A percentile compares a stretch with the other conserved stretches of the same genome.
phyloP scores from a whole-genome alignment of 2,113 vertebrate genomes.

The Myrmecophaga tridactyla region DNA sequence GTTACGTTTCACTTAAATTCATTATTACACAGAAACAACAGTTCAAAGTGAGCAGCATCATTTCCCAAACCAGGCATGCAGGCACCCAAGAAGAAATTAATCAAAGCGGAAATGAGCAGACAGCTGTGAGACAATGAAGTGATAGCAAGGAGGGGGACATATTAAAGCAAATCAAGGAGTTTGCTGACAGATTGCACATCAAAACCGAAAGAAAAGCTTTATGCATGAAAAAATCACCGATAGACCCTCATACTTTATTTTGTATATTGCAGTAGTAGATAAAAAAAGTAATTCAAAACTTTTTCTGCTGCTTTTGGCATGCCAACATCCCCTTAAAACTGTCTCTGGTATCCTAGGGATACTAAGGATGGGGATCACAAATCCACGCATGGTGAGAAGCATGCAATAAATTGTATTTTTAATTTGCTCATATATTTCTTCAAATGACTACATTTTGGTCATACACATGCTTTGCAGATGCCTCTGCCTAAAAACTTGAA shows the following conservation, averaged over 20 bases:
- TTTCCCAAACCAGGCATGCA: slow-evolving; percentile 20
- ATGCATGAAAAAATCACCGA: neutral
- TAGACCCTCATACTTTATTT: neutral
- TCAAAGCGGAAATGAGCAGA: slow-evolving; percentile 48
- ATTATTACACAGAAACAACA: slow-evolving; percentile 7
- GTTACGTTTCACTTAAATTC: slow-evolving; percentile 18
- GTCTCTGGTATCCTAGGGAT: neutral
- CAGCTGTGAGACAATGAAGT: slow-evolving; percentile 46
- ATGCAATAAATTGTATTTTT: slow-evolving; percentile 35
- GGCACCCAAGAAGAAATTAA: slow-evolving; percentile 23
- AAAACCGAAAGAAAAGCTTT: slow-evolving; percentile 20
- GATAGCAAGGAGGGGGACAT: neutral
- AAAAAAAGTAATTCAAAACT: slow-evolving; percentile 1
- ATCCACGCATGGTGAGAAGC: neutral
- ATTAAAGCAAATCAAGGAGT: slow-evolving; percentile 3
- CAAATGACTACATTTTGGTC: slow-evolving; percentile 8
- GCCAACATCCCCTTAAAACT: neutral
- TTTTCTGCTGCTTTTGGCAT: slow-evolving; percentile 1
- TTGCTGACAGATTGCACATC: slow-evolving; percentile 47
- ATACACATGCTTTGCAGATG: slow-evolving; percentile 60
- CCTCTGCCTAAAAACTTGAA: slow-evolving; percentile 25
- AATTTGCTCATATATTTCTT: slow-evolving; percentile 47
- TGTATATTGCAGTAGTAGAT: slow-evolving; percentile 4
- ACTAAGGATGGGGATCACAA: neutral
- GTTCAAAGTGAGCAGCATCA: neutral